These are phyloP conservation scores for Volucella bombylans DNA, from an alignment of 2,888 invertebrate species.

Conservation along the genomic window DNA sequence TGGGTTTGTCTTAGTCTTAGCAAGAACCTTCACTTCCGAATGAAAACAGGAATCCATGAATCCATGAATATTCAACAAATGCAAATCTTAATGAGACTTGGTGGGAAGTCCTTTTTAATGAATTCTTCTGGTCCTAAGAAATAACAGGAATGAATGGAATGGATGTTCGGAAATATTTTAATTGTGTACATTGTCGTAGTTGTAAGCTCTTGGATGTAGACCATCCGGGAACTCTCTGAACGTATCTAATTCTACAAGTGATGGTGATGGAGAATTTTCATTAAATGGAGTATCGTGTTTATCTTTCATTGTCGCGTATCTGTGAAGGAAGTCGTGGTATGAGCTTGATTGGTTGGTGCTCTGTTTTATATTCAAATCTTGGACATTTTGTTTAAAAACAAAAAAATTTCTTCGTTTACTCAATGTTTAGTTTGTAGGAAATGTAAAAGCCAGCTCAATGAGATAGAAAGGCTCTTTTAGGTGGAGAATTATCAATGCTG, in stretches of 20 bases:
- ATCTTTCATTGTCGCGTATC: slow-evolving; percentile 3
- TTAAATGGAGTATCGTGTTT: slow-evolving; percentile 55
- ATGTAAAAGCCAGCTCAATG: neutral
- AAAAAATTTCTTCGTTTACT: neutral
- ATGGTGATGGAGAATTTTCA: slow-evolving; percentile 54
- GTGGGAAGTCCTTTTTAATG: slow-evolving; percentile 42
- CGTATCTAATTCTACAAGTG: slow-evolving; percentile 35
- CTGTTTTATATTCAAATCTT: slow-evolving; percentile 48
- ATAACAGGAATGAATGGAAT: slow-evolving; percentile 12
- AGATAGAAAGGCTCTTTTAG: neutral
- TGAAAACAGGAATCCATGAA: neutral
- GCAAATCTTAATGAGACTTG: slow-evolving; percentile 45
- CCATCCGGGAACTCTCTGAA: neutral
- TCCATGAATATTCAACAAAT: slow-evolving; percentile 62
- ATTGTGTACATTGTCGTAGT: slow-evolving; percentile 48
- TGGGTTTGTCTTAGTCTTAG: neutral
- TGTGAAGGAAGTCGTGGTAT: neutral
- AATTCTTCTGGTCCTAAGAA: slow-evolving; percentile 31
- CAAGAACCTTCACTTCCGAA: slow-evolving; percentile 4
- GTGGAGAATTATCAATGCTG: slow-evolving; percentile 13
- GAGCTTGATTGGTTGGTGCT: neutral
- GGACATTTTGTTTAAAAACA: neutral
- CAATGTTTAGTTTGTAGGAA: slow-evolving; percentile 35
- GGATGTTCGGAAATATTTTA: slow-evolving; percentile 38
- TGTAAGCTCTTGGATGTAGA: slow-evolving; percentile 8